These are phyloP conservation scores for Beris morrisii DNA, from an alignment of 2,888 invertebrate species.

Conservation along the genomic window DNA sequence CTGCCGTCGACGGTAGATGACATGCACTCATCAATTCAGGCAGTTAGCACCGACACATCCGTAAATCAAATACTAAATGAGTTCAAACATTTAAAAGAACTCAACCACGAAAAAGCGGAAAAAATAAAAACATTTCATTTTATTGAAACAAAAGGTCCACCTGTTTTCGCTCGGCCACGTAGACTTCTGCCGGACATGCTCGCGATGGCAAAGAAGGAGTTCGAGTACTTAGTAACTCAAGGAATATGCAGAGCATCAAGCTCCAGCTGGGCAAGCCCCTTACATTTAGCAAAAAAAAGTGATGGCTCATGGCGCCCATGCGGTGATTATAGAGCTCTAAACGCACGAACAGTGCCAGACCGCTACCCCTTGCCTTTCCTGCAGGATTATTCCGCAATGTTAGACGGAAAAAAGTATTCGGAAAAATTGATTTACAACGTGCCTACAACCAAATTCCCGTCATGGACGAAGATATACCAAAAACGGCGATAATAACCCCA, in stretches of 20 bases:
- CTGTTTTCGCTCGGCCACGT: slow-evolving; percentile 22
- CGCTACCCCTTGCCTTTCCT: slow-evolving; percentile 48
- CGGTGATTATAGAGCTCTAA: slow-evolving; percentile 47
- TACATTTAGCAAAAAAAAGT: slow-evolving; percentile 46
- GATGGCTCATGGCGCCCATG: slow-evolving; percentile 45
- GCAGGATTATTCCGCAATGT: slow-evolving; percentile 43
- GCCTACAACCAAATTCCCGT: slow-evolving; percentile 48
- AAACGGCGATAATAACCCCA: slow-evolving; percentile 32
- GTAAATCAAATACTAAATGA: too few relatives aligned
- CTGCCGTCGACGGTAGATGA: too few relatives aligned
- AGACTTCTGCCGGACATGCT: slow-evolving; percentile 41
- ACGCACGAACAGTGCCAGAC: slow-evolving; percentile 46
- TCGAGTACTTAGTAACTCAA: slow-evolving; percentile 39
- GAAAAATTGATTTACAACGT: slow-evolving; percentile 43
- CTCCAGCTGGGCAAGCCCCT: slow-evolving; percentile 51
- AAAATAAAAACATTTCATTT: background rate
- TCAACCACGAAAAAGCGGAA: too few relatives aligned
- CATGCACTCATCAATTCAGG: too few relatives aligned
- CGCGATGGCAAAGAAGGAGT: slow-evolving; percentile 27
- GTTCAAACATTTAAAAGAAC: too few relatives aligned
- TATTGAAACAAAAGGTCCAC: slow-evolving; percentile 20
- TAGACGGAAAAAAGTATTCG: slow-evolving; percentile 44
- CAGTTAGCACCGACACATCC: too few relatives aligned
- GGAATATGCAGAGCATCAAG: slow-evolving; percentile 54
- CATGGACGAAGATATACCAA: slow-evolving; percentile 42